Evolutionary conservation across 2,113 vertebrate genomes (phyloP).

Genomic region (Daphoenositta chrysoptera): DNA sequence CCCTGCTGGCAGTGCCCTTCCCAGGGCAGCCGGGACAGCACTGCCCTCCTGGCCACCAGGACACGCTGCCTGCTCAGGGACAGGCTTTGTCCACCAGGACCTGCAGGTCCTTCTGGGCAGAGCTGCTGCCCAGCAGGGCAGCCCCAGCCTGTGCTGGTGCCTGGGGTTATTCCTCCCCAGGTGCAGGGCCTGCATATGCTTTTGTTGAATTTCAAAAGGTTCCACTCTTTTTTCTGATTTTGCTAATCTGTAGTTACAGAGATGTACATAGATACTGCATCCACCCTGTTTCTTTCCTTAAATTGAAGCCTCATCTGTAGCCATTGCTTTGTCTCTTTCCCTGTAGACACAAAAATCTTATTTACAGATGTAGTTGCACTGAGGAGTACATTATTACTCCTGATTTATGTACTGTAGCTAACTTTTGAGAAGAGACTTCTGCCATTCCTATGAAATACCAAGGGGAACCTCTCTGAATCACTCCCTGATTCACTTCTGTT

Average conservation of each 20-base stretch:
- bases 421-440: background rate
- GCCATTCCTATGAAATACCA: background rate
- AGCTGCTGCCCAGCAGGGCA: background rate
- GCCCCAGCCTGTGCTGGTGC: background rate
- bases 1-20: background rate
- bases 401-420: background rate
- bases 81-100: background rate
- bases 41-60: background rate
- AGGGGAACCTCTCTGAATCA: background rate
- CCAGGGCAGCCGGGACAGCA: background rate
- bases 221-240: background rate
- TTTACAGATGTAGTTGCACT: background rate
- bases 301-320: background rate
- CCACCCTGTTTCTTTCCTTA: background rate
- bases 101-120: background rate
- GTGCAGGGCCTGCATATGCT: too few species aligned
- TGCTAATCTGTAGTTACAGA: background rate
- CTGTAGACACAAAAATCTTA: background rate
- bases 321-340: background rate
- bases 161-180: background rate
- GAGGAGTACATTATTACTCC: background rate
- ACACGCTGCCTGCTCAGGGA: background rate
- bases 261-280: background rate
- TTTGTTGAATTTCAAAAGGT: background rate
- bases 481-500: background rate